phyloP scores from a whole-genome alignment of 2,888 invertebrate species.

The Lasioglossum vierecki region DNA sequence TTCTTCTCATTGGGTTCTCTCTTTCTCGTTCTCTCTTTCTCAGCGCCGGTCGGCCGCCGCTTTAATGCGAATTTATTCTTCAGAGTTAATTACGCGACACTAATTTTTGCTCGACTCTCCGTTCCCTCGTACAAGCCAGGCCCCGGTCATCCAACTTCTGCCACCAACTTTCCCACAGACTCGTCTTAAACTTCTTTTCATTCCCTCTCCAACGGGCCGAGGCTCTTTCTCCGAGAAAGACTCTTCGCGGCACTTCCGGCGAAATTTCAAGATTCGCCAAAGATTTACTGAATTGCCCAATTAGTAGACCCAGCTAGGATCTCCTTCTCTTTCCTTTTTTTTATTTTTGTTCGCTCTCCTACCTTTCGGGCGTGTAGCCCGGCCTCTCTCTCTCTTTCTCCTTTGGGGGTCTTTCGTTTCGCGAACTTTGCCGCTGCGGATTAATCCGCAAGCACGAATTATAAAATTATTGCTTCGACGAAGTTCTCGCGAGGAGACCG shows the following conservation, averaged over 20 bases:
- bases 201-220: conserved; percentile 18
- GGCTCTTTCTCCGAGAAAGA: conserved; percentile 24
- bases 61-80: conserved; percentile 82
- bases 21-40: neutral
- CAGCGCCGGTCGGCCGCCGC: conserved; percentile 47
- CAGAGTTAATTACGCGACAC: conserved; percentile 82
- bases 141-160: conserved; percentile 62
- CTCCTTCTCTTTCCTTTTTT: conserved; percentile 8
- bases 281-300: conserved; percentile 65
- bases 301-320: conserved; percentile 51
- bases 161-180: conserved; percentile 47
- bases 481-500: conserved; percentile 13
- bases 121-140: conserved; percentile 62
- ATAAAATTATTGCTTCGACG: conserved; percentile 52
- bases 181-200: conserved; percentile 49
- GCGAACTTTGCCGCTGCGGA: conserved; percentile 38
- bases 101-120: conserved; percentile 81
- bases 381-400: neutral
- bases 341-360: neutral
- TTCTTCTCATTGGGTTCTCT: conserved; percentile 28
- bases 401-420: conserved; percentile 16
- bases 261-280: conserved; percentile 70
- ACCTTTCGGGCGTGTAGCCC: neutral
- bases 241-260: conserved; percentile 33
- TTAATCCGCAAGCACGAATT: conserved; percentile 52